Conservation (phyloP, 2,797 vertebrate species). For the Lerista edwardsae region DNA sequence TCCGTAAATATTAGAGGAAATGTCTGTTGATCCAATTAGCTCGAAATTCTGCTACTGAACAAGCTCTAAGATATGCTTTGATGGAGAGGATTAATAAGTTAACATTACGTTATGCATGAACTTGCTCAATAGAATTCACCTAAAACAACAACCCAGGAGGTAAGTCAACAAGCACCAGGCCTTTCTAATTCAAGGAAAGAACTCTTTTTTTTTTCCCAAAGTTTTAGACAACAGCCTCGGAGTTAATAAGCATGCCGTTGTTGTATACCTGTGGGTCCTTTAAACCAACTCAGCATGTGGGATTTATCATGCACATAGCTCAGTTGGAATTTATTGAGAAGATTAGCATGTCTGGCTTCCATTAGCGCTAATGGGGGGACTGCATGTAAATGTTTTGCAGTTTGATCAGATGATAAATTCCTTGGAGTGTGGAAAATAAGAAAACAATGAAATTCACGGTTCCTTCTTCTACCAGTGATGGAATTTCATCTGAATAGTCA, state of each 20-base stretch:
- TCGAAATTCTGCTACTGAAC: slow-evolving; percentile 7
- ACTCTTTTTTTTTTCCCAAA: slow-evolving; percentile 5
- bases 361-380: slow-evolving; percentile 34
- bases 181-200: background rate
- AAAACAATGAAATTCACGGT: slow-evolving; percentile 39
- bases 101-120: background rate
- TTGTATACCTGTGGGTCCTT: slow-evolving; percentile 32
- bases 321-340: slow-evolving; percentile 40
- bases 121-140: background rate
- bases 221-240: slow-evolving; percentile 27
- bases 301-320: slow-evolving; percentile 50
- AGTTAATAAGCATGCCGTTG: slow-evolving; percentile 48
- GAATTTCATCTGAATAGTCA: slow-evolving; percentile 41
- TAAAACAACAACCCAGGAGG: slow-evolving; percentile 6
- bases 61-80: slow-evolving; percentile 15
- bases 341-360: slow-evolving; percentile 44
- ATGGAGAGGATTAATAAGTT: slow-evolving; percentile 12
- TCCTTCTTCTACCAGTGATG: background rate
- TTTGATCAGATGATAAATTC: slow-evolving; percentile 24
- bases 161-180: slow-evolving; percentile 9
- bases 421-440: slow-evolving; percentile 42
- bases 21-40: slow-evolving; percentile 6
- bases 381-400: slow-evolving; percentile 44
- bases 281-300: slow-evolving; percentile 39
- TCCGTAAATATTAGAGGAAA: background rate